Conservation (phyloP, 2,888 invertebrate species). For the Leptinotarsa juncta region DNA sequence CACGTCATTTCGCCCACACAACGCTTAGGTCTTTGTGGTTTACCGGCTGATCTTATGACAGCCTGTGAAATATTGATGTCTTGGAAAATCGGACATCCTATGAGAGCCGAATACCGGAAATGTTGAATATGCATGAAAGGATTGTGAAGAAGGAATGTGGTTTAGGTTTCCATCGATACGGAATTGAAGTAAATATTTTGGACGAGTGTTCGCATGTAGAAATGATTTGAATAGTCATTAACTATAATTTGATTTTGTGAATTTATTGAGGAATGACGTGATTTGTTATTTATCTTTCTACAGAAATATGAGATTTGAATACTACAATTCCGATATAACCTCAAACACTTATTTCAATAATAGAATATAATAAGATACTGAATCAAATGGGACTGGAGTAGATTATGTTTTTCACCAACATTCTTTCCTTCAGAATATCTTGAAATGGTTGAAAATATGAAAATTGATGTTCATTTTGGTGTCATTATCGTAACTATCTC, state of each 20-base stretch:
- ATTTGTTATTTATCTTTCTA: too few relatives aligned
- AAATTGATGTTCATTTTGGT: too few relatives aligned
- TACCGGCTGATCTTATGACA: conserved; percentile 8
- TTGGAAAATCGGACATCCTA: conserved; percentile 1
- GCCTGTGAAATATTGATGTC: conserved; percentile 21
- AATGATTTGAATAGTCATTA: not conserved
- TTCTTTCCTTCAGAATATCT: too few relatives aligned
- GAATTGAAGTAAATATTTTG: not conserved
- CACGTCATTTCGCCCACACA: conserved; percentile 12
- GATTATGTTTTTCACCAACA: too few relatives aligned
- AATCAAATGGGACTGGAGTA: too few relatives aligned
- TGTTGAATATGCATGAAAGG: conserved; percentile 4
- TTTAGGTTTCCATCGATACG: not conserved
- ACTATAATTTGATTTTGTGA: not conserved
- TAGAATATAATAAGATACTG: too few relatives aligned
- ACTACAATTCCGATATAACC: too few relatives aligned
- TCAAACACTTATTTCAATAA: too few relatives aligned
- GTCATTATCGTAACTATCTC: too few relatives aligned
- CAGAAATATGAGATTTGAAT: too few relatives aligned
- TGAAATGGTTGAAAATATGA: too few relatives aligned
- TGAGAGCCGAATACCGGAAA: not conserved
- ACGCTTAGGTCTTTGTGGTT: conserved; percentile 18
- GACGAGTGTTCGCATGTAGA: not conserved
- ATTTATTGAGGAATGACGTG: too few relatives aligned
- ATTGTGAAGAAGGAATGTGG: not conserved